Evolutionary conservation across 2,797 vertebrate species (phyloP), one percentile per base, ranked within the genome.

Genomic region (Enteromius fasciolatus): DNA sequence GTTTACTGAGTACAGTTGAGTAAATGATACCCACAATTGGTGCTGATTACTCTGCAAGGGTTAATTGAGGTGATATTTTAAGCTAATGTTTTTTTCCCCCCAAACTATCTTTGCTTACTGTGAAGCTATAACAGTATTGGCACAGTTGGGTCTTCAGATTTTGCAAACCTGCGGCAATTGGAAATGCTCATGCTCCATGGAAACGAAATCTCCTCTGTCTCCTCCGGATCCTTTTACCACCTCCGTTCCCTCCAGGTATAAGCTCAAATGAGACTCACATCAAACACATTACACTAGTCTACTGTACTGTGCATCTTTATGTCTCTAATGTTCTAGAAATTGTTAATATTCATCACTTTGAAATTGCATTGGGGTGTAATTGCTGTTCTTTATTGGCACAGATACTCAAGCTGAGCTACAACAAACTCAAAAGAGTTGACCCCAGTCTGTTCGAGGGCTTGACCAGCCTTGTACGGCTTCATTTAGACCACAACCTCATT

Each of bases 171-270:
- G 33, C 90, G 70, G 74, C 90, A 92, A 85, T 90, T 95, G 88
- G 95, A 96, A 92, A 95, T 95, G 92, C 93, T 96, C 78, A 95
- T 96, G 95, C 87, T 96, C 77, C 95, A 96, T 80, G 94, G 95
- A 68, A 96, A 96, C 7, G 92, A 95, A 89, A 95, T 96, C 66
- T 90, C 66, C 80, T 89, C 86, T 3, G 84, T 96, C 69, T 90
- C 93, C 4, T 74, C 90, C 0, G 93, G 95, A 64, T 92, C 94
- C 0, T 95, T 96, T 90, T 93, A 94, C 88, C 92, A 91, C 85
- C 89, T 95, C 77, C 92, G 90, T 74, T 94, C 93, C 59, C 89
- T 96, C 41, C 94, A 96, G 94, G 95, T 96, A 92, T 33, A 70
- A 64, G 36, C 44, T 54, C 9, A 41, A 41, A 54, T 80, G 28